Base-by-base conservation (phyloP, 1,140 invertebrate species). In the Drosophila sucinea region DNA sequence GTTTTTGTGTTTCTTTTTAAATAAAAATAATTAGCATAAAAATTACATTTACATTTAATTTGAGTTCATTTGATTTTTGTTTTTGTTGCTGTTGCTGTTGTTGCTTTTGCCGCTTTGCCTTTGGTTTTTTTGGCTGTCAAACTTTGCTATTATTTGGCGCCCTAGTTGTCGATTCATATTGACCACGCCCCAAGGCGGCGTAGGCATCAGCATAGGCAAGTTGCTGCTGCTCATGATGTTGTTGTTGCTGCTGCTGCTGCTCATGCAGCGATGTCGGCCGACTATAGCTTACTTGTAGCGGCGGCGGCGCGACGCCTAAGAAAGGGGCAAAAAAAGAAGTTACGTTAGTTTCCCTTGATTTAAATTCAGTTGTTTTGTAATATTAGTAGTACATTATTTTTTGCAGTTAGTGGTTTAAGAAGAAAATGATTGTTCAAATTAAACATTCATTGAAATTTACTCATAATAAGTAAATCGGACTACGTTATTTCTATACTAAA, bases 231-330 rank as follows among this genome's bases (percentile, higher is more conserved):
- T 64, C 93, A 69, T 77, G 67, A 33, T 69, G 63, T 27, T 93
- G 93, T 82, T 94, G 92, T 70, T 70, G 81, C 79, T 94, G 94
- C 72, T 66, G 72, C 61, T 85, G 82, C 51, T 94, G 93, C 83
- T 94, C 94, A 79, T 94, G 94, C 82, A 92, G 63, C 74, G 91
- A 92, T 62, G 87, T 82, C 86, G 93, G 92, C 72, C 94, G 92
- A 91, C 92, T 92, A 92, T 93, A 93, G 89, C 91, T 93, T 92
- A 91, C 92, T 91, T 94, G 93, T 92, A 94, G 94, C 90, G 94
- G 94, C 77, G 94, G 93, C 90, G 94, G 94, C 86, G 94, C 94
- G 93, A 94, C 94, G 93, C 94, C 95, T 95, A 58, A 29, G 33
- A 30, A 11, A 27, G 27, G 23, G 2, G 44, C 8, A 29, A 38